Evolutionary conservation across 2,797 vertebrate genomes (phyloP).

Genomic region (Prionace glauca): DNA sequence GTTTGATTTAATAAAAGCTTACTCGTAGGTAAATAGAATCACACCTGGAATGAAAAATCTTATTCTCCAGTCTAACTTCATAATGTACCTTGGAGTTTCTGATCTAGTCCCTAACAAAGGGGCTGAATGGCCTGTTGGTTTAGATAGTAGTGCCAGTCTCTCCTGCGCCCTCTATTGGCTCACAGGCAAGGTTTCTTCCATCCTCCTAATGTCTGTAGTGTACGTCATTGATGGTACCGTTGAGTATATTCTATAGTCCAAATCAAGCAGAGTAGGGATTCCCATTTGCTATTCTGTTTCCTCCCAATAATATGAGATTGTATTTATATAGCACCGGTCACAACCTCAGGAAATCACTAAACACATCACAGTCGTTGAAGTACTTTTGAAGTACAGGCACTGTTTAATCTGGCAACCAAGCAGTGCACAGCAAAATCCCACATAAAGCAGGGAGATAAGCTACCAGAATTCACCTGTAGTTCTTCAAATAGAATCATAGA

Average conservation of each 20-base stretch:
- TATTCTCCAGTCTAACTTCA: too few relatives aligned
- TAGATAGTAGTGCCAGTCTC: neutral
- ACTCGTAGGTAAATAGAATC: too few relatives aligned
- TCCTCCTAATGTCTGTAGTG: neutral
- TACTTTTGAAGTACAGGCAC: neutral
- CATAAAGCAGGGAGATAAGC: neutral
- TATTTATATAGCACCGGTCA: too few relatives aligned
- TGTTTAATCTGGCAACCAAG: too few relatives aligned
- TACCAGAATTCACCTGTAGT: neutral
- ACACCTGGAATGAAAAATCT: too few relatives aligned
- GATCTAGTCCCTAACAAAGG: neutral
- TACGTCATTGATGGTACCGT: neutral
- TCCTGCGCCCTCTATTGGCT: neutral
- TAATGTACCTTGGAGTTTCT: too few relatives aligned
- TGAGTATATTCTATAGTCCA: neutral
- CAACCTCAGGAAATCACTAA: neutral
- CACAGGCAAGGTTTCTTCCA: neutral
- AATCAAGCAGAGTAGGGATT: neutral
- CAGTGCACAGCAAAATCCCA: neutral
- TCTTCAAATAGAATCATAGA: neutral
- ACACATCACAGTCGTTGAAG: too few relatives aligned
- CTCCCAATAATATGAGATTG: neutral
- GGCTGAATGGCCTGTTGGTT: neutral
- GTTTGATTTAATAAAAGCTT: too few relatives aligned
- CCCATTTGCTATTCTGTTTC: neutral